Conservation (phyloP, 2,888 invertebrate genomes). For the Bombylius major region DNA sequence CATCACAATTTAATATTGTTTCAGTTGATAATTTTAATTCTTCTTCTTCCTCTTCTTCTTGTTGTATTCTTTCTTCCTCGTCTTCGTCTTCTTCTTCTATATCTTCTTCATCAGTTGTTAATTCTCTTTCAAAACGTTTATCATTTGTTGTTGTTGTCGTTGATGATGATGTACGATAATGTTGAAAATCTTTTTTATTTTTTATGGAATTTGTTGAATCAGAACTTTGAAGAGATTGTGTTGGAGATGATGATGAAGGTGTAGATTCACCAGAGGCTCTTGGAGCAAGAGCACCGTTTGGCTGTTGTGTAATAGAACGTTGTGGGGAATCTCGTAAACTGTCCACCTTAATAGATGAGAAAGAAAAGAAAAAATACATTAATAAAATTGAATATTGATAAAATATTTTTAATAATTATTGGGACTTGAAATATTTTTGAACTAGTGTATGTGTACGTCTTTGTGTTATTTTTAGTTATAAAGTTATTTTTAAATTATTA, state of each 20-base stretch:
- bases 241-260: conserved; percentile 36
- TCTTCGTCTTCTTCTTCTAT: conserved; percentile 17
- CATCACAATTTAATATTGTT: conserved; percentile 6
- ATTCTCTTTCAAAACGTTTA: conserved; percentile 26
- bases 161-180: conserved; percentile 28
- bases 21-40: not conserved
- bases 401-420: too few relatives aligned
- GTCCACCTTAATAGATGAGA: conserved; percentile 25
- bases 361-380: not conserved
- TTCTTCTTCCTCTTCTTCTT: conserved; percentile 14
- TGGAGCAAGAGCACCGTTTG: conserved; percentile 35
- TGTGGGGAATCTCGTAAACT: conserved; percentile 35
- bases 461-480: too few relatives aligned
- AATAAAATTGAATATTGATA: too few relatives aligned
- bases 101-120: conserved; percentile 25
- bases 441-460: too few relatives aligned
- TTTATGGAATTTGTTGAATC: conserved; percentile 28
- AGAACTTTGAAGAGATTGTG: conserved; percentile 29
- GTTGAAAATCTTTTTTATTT: not conserved
- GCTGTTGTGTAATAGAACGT: conserved; percentile 19
- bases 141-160: conserved; percentile 32
- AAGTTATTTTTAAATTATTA: too few relatives aligned
- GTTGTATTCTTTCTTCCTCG: conserved; percentile 13
- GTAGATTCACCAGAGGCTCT: conserved; percentile 37
- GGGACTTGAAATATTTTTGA: too few relatives aligned